Conservation (phyloP, 2,797 vertebrate genomes). For the Fundulus diaphanus region DNA sequence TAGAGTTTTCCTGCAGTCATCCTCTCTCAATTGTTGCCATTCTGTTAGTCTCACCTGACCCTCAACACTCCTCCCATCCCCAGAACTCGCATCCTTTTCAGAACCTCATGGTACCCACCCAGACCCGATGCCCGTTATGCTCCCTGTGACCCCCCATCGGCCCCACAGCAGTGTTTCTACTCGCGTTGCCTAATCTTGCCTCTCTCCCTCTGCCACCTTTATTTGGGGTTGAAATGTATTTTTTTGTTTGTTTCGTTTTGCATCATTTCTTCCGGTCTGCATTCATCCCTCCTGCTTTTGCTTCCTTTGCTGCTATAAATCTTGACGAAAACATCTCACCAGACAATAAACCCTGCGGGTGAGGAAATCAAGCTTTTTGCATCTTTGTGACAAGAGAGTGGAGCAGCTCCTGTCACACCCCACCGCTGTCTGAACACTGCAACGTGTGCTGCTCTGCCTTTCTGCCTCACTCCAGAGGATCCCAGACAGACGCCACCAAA, state of each 20-base stretch:
- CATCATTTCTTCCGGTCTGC: background rate
- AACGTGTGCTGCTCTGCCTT: background rate
- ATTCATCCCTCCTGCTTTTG: background rate
- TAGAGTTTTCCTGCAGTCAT: background rate
- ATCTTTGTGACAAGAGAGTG: background rate
- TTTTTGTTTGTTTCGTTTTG: too few relatives aligned
- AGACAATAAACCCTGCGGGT: background rate
- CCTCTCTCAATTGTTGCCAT: background rate
- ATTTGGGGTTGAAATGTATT: background rate
- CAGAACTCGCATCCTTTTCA: background rate
- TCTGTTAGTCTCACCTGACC: background rate
- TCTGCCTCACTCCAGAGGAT: background rate
- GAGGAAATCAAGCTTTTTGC: background rate
- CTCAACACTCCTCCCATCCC: too few relatives aligned
- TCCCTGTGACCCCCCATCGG: background rate
- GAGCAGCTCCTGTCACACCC: background rate
- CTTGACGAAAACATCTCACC: background rate
- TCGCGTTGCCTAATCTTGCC: background rate
- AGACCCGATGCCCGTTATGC: background rate
- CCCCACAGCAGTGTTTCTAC: background rate
- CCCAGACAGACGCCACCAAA: background rate
- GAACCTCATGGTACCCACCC: background rate
- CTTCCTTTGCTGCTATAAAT: background rate
- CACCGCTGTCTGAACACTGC: background rate
- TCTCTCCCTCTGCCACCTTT: background rate